A percentile compares a stretch with the other conserved stretches of the same genome.
phyloP scores from a whole-genome alignment of 2,797 vertebrate genomes.

The Ceryle rudis region DNA sequence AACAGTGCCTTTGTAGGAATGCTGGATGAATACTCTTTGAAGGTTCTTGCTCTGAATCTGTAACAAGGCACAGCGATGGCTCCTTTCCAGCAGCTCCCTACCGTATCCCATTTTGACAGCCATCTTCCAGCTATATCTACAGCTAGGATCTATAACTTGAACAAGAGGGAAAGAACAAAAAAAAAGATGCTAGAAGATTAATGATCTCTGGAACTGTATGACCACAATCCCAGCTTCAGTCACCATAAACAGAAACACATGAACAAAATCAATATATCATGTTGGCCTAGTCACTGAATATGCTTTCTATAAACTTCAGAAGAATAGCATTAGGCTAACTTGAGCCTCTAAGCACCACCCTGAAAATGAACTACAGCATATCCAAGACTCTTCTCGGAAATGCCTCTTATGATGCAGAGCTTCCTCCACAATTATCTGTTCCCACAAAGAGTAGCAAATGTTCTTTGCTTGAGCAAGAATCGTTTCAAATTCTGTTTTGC shows the following conservation, averaged over 20 bases:
- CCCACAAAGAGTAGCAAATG: background rate
- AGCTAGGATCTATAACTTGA: conserved; percentile 18
- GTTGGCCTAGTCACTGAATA: conserved; percentile 20
- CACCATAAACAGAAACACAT: conserved; percentile 62
- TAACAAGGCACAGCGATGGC: conserved; percentile 12
- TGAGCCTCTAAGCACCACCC: background rate
- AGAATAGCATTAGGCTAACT: conserved; percentile 6
- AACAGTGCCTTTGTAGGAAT: background rate
- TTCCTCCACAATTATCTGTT: background rate
- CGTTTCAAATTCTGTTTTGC: background rate
- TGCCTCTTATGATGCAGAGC: background rate
- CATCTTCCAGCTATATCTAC: conserved; percentile 21
- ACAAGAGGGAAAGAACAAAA: conserved; percentile 30
- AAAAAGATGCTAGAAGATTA: conserved; percentile 46
- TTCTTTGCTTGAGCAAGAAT: background rate
- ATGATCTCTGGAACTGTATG: conserved; percentile 40
- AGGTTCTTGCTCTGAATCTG: conserved; percentile 1
- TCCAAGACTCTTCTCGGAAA: conserved; percentile 1
- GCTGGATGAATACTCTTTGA: background rate
- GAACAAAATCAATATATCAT: conserved; percentile 59
- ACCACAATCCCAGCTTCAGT: conserved; percentile 17
- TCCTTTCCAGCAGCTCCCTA: conserved; percentile 37
- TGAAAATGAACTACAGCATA: conserved; percentile 36
- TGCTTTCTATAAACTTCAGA: conserved; percentile 68
- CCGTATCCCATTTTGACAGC: background rate